phyloP scores from a whole-genome alignment of 2,797 vertebrate species.

The Cirrhinus molitorella region DNA sequence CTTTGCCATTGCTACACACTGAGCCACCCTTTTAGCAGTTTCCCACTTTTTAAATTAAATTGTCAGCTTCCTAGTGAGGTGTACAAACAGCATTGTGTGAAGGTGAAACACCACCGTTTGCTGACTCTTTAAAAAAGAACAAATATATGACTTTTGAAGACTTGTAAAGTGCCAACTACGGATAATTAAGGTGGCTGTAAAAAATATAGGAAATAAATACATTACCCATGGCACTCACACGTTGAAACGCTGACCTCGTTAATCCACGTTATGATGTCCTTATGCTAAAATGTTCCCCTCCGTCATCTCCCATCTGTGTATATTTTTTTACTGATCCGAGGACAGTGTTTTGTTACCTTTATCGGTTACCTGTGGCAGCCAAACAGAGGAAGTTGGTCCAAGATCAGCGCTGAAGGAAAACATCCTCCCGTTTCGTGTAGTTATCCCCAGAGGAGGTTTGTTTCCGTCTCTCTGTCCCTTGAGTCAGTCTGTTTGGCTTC shows the following conservation, averaged over 20 bases:
- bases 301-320: neutral
- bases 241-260: neutral
- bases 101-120: neutral
- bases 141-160: neutral
- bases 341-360: neutral
- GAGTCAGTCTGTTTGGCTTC: conserved; percentile 51
- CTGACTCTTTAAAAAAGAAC: neutral
- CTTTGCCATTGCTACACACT: neutral
- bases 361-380: neutral
- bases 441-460: conserved; percentile 34
- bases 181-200: neutral
- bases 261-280: conserved; percentile 15
- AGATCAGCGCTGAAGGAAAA: conserved; percentile 39
- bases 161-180: neutral
- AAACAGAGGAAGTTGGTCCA: conserved; percentile 6
- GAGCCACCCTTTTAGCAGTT: neutral
- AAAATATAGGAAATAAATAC: neutral
- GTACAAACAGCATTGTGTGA: neutral
- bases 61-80: neutral
- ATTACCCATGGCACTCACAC: neutral
- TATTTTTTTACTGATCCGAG: conserved; percentile 31
- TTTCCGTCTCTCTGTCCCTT: conserved; percentile 45
- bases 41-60: neutral
- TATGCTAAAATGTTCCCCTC: conserved; percentile 8
- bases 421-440: neutral